A percentile compares a stretch with the other conserved stretches of the same genome.
Evolutionary conservation across 2,888 invertebrate species (phyloP).

Genomic region (Rotaria magnacalcarata): DNA sequence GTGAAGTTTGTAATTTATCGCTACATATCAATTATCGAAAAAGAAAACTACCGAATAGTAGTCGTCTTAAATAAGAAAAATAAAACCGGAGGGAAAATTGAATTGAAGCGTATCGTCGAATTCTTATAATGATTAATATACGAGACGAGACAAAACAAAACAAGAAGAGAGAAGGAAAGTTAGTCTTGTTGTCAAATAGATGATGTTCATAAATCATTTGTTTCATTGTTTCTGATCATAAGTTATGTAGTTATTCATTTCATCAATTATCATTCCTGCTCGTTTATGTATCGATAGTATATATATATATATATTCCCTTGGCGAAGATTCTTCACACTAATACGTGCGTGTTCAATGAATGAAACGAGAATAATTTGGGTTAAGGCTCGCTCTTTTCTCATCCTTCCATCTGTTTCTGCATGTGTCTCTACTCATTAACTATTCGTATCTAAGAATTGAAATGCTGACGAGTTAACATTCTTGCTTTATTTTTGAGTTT

Average conservation of each 20-base stretch:
- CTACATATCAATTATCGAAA: too few species aligned
- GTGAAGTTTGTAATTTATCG: too few species aligned
- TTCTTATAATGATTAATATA: too few species aligned
- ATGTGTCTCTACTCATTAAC: constrained; percentile 20
- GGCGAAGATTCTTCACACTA: constrained; percentile 1
- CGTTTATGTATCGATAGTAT: not conserved
- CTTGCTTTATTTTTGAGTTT: not conserved
- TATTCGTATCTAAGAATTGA: constrained; percentile 1
- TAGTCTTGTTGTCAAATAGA: too few species aligned
- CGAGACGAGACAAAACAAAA: too few species aligned
- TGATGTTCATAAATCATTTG: not conserved
- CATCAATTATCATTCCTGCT: not conserved
- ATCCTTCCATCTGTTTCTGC: not conserved
- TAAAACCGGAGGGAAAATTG: too few species aligned
- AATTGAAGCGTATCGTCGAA: too few species aligned
- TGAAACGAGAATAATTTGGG: not conserved
- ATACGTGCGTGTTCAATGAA: not conserved
- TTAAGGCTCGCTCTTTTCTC: constrained; percentile 4
- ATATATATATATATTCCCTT: constrained; percentile 1
- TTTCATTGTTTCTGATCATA: not conserved
- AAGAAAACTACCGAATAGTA: too few species aligned
- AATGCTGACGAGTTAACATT: not conserved
- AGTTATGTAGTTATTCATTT: not conserved
- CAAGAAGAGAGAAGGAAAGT: too few species aligned
- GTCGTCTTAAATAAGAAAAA: too few species aligned